A percentile compares a stretch with the other conserved stretches of the same genome.
Conservation (phyloP, 2,888 invertebrate genomes). For the Mayetiola destructor region DNA sequence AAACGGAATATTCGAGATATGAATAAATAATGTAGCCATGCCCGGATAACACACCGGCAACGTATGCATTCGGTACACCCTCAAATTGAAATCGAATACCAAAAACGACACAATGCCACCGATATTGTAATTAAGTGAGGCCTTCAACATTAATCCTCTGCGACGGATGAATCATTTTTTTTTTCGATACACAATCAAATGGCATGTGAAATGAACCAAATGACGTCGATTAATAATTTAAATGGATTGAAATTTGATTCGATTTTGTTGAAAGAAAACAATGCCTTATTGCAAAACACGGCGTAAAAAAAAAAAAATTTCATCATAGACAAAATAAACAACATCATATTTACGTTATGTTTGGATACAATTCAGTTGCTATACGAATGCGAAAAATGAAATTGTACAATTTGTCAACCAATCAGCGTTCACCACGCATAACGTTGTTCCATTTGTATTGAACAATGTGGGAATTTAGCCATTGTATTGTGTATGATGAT, state of each 20-base stretch:
- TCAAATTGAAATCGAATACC: no score
- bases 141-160: no score
- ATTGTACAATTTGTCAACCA: background rate
- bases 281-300: background rate
- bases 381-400: background rate
- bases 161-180: no score
- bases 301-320: background rate
- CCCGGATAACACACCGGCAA: no score
- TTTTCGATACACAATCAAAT: background rate
- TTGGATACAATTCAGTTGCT: constrained; percentile 2
- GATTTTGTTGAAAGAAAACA: background rate
- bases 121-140: no score
- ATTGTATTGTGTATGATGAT: background rate
- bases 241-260: background rate
- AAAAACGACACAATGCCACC: no score
- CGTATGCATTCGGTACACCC: no score
- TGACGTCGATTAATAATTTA: background rate
- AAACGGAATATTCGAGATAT: no score
- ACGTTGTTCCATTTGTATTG: background rate
- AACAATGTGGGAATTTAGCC: no score
- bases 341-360: no score
- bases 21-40: no score
- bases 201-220: background rate
- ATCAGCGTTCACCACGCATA: constrained; percentile 9
- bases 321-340: no score